phyloP scores from a whole-genome alignment of 2,113 vertebrate genomes.

The Microtus oregoni region DNA sequence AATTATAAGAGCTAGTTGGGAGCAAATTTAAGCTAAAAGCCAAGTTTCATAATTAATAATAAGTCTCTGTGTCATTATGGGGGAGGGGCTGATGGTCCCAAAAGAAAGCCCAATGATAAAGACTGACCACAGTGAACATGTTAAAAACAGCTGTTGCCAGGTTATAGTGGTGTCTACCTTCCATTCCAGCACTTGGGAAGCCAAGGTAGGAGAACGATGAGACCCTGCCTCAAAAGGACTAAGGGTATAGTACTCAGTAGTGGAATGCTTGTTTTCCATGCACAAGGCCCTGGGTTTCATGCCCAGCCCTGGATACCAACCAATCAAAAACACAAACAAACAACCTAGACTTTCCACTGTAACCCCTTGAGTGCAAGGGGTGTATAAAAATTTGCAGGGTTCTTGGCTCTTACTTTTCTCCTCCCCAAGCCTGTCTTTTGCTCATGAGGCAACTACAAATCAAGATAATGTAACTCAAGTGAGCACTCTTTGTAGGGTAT shows the following conservation, averaged over 20 bases:
- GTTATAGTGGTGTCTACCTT: background rate
- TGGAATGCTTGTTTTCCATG: background rate
- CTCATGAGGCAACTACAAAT: conserved; percentile 26
- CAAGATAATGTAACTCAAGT: conserved; percentile 43
- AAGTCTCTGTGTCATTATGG: background rate
- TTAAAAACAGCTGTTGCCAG: background rate
- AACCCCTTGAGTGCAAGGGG: background rate
- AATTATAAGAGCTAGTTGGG: background rate
- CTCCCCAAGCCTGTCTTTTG: background rate
- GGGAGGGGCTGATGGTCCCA: background rate
- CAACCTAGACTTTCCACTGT: background rate
- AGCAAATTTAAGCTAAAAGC: background rate
- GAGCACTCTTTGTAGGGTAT: background rate
- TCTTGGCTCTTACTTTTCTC: background rate
- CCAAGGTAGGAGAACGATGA: background rate
- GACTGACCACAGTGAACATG: background rate
- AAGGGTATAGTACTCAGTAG: background rate
- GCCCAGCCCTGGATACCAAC: background rate
- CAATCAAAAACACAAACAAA: background rate
- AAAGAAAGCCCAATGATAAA: background rate
- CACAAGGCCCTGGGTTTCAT: background rate
- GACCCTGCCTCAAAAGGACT: background rate
- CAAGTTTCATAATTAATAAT: background rate
- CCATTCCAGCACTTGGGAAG: background rate
- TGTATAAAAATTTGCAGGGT: background rate